Base-by-base conservation (phyloP, 1,140 invertebrate species). In the Paraescarpia echinospica region DNA sequence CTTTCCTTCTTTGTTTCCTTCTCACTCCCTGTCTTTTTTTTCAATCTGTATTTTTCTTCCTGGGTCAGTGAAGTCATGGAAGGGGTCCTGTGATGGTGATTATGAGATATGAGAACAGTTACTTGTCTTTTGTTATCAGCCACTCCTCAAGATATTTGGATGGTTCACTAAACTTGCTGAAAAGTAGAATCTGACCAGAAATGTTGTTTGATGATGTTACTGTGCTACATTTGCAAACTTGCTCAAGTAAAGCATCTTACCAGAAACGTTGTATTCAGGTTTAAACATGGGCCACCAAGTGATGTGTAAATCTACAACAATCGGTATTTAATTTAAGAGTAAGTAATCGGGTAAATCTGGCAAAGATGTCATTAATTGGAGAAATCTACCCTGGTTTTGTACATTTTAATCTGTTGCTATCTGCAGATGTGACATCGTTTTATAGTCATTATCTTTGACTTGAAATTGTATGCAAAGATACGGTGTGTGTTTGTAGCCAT, bases 31-130 rank as follows among this genome's bases (percentile, higher is more conserved):
- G 59, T 77, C 59, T 77, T 77, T 77, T 77, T 18, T 18, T 77
- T 77, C 59, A 6, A 2, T 27, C 14, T 77, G 14, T 12, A 77
- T 77, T 77, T 77, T 77, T 77, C 59, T 31, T 31, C 18, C 59
- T 27, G 59, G 59, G 59, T 77, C 59, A 27, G 59, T 77, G 59
- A 77, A 77, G 59, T 77, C 59, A 4, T 77, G 18, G 59, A 77
- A 27, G 59, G 59, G 59, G 59, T 77, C 59, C 59, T 27, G 18
- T 77, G 59, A 77, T 77, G 59, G 59, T 77, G 59, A 77, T 77
- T 77, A 77, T 77, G 59, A 77, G 59, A 77, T 77, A 77, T 77
- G 59, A 77, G 59, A 77, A 77, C 59, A 77, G 59, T 77, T 77
- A 2, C 59, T 77, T 77, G 59, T 77, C 59, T 77, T 77, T 22